Base-by-base conservation (phyloP, 2,888 invertebrate genomes). In the Macropis europaea region DNA sequence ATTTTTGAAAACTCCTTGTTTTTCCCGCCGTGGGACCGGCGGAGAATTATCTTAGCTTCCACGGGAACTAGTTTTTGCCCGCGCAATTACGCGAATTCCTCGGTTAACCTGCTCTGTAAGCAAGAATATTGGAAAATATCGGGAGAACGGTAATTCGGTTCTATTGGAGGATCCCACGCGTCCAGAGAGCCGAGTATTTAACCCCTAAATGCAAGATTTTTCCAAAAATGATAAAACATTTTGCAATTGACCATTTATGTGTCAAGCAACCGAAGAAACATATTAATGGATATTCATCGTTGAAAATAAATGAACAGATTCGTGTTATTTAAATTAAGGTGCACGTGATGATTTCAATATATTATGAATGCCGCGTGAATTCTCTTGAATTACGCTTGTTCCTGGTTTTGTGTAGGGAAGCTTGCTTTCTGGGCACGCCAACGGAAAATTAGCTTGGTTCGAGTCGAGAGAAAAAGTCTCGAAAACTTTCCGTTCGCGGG, bases 1-100 rank as follows among this genome's bases (percentile, higher is more conserved):
- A 22, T 57, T 72, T 63, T 53, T 59, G 17, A 59, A 59, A 70
- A 59, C 40, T 53, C 71, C 48, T 53, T 70, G 7, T 19, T 34
- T 3, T 9, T 26, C 28, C 22, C 6, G 19, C 22, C 34, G 19
- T 36, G 4, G n/a, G 17, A 9, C 17, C 30, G 7, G 22, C 13
- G 6, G 7, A 7, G 42, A 66, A 59, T 60, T 43, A 60, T 26
- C 17, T 36, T 3, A 34, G 9, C 24, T 24, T 11, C 15, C 6
- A 5, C 4, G 7, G 1, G n/a, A 0, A 3, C 7, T 26, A 26
- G 6, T 43, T 52, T 42, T 28, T 17, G 50, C 56, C 43, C 17
- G 43, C 22, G 24, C 26, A 68, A 68, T 61, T 54, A 43, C 15
- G 40, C 11, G 13, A 17, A 47, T 66, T 30, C 11, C 22, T 34